Evolutionary conservation across 2,113 vertebrate species (phyloP).

Genomic region (Toxotes jaculatrix): DNA sequence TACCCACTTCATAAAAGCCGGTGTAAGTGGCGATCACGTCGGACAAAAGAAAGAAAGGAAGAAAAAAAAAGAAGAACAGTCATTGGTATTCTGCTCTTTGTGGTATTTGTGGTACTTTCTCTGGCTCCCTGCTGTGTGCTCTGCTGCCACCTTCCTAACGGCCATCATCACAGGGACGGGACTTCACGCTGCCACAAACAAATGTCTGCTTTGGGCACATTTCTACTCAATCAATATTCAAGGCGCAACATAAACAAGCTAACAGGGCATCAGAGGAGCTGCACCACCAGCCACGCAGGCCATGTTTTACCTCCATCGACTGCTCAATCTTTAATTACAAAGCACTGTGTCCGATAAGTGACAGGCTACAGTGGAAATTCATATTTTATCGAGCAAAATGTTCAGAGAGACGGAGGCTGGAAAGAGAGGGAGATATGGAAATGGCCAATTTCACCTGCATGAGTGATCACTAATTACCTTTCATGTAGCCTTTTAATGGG

Average conservation of each 20-base stretch:
- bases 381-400: slow-evolving; percentile 13
- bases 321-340: slow-evolving; percentile 37
- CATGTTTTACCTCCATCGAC: slow-evolving; percentile 18
- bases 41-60: not conserved
- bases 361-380: not conserved
- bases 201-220: slow-evolving; percentile 12
- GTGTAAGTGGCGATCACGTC: not conserved
- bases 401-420: not conserved
- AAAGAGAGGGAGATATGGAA: not conserved
- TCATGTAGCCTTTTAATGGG: slow-evolving; percentile 11
- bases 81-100: not conserved
- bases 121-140: not conserved
- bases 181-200: slow-evolving; percentile 20
- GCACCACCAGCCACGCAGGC: not conserved
- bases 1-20: not conserved
- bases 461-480: slow-evolving; percentile 49
- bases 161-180: slow-evolving; percentile 20
- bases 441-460: slow-evolving; percentile 23
- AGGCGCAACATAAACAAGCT: slow-evolving; percentile 16
- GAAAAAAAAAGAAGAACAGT: not conserved
- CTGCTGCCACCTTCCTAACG: slow-evolving; percentile 4
- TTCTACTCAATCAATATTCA: slow-evolving; percentile 45
- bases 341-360: slow-evolving; percentile 16
- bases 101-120: not conserved
- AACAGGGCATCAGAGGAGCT: slow-evolving; percentile 28